phyloP scores from a whole-genome alignment of 2,888 invertebrate species.

The Chymomyza caudatula region DNA sequence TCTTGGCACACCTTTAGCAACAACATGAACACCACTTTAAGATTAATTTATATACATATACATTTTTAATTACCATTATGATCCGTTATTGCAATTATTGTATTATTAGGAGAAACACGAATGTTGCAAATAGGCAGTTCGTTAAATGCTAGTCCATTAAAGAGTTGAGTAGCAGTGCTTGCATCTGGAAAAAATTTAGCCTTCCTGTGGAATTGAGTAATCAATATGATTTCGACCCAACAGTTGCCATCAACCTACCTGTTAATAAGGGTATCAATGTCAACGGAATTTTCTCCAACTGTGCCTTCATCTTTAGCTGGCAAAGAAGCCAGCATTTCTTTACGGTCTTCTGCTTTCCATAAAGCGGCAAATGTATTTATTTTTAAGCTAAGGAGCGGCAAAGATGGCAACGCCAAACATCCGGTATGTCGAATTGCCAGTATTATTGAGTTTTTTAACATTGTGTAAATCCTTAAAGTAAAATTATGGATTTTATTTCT shows the following conservation, averaged over 20 bases:
- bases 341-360: conserved; percentile 79
- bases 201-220: conserved; percentile 79
- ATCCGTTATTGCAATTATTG: conserved; percentile 88
- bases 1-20: conserved; percentile 79
- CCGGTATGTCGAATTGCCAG: conserved; percentile 38
- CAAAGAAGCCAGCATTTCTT: conserved; percentile 80
- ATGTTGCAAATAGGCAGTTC: conserved; percentile 91
- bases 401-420: conserved; percentile 7
- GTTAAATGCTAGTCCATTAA: conserved; percentile 87
- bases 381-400: conserved; percentile 4
- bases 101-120: conserved; percentile 91
- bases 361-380: conserved; percentile 60
- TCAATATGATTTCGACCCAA: neutral
- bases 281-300: conserved; percentile 85
- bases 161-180: conserved; percentile 84
- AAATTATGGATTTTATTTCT: conserved; percentile 15
- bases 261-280: conserved; percentile 83
- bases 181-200: conserved; percentile 86
- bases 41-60: neutral
- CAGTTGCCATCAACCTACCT: conserved; percentile 80
- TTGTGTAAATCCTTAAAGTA: conserved; percentile 22
- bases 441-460: conserved; percentile 57
- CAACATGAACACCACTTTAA: neutral
- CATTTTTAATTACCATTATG: conserved; percentile 79
- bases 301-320: conserved; percentile 86